Evolutionary conservation across 2,797 vertebrate species (phyloP), one percentile per base, ranked within the genome.

Genomic region (Cephalopachus bancanus): DNA sequence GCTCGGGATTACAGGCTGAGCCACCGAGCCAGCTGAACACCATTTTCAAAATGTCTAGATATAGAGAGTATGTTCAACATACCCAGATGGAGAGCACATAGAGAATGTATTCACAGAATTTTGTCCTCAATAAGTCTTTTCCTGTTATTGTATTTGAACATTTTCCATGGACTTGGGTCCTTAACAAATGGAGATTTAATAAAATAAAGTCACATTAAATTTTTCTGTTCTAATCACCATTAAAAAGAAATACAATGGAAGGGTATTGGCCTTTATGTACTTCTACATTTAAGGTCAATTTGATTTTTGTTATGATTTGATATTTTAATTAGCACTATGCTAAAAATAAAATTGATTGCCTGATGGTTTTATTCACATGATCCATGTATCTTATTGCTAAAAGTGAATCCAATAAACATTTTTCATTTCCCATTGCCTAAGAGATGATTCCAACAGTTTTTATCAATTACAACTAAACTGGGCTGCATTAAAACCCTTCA

Each of bases 371-470:
- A 30, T 92, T 53, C 57, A 94, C 74, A 85, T 37, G 30, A 89
- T 97, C 53, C 60, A 95, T 83, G 20, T 85, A 19, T 92, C 22
- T 93, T 91, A 93, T 60, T 96, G 69, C 57, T 92, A 97, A 93
- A 97, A 97, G 96, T 95, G 62, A 98, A 97, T 98, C 89, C 96
- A 98, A 97, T 98, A 98, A 98, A 87, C 95, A 97, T 78, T 95
- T 96, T 74, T 49, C n/a, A 93, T 90, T 95, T 95, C 85, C 55
- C 93, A 80, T 80, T 89, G 59, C 64, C 10, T 72, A 62, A 64
- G 67, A 95, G 84, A 95, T 79, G n/a, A 95, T 71, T 92, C 33
- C 49, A 93, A 90, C 67, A 65, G 75, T 57, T 96, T 97, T 96
- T 67, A 92, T 89, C 86, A 89, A 65, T 84, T 92, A 94, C 16